Evolutionary conservation across 2,888 invertebrate species (phyloP), one percentile per base, ranked within the genome.

Genomic region (Orchestes rusci): DNA sequence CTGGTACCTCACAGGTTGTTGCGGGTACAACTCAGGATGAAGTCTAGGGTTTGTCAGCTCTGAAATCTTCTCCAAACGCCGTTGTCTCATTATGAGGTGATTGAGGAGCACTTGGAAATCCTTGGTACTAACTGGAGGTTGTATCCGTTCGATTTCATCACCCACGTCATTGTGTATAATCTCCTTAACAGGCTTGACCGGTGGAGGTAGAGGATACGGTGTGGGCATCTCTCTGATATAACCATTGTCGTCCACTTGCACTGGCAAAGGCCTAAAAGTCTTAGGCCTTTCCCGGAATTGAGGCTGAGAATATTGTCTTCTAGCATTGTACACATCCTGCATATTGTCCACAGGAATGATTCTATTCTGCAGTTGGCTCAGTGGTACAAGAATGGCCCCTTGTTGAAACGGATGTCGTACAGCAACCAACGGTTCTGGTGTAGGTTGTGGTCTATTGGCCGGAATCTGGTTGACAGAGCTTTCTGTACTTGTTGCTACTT

Each of bases 51-150:
- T 53, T 2, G 72, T 62, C 17, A 68, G 45, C 2, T 57, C 73
- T 70, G 74, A 76, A 13, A 77, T 62, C 30, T 70, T 68, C 62
- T 79, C 77, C 52, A 79, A 58, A 32, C 74, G 69, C 54, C 72
- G 76, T 64, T 84, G 83, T 37, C 82, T 69, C 19, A 77, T 61
- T 27, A 84, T 73, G 43, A 84, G 67, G 60, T 79, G 74, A 50
- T 82, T 79, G 4, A 84, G 67, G 29, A 84, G 65, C 35, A 77
- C 71, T 58, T 82, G 80, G 48, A 84, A 77, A 59, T 84, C 84
- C 56, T 77, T 73, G 2, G 82, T 79, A 58, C 82, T 83, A 2
- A 84, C 76, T 4, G 84, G 84, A 7, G 82, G 76, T 35, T 77
- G 73, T 32, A 81, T 80, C 2, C 74, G 71, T 45, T 76, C 74